Base-by-base conservation (phyloP, 2,888 invertebrate genomes). In the Leuctra nigra region DNA sequence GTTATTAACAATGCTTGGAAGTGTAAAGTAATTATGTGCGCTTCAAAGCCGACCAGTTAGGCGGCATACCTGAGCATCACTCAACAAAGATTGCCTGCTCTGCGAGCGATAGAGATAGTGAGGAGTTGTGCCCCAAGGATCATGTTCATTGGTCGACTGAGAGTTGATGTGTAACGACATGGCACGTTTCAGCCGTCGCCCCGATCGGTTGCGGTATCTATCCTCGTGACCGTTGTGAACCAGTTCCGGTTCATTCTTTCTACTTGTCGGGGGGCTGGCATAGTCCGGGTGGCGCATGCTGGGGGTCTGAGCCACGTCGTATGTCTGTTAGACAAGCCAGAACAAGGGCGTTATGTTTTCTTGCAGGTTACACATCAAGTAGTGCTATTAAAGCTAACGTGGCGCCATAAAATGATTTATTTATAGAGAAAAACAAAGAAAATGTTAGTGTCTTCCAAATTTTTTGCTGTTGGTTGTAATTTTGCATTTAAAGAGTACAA, bases 11-110 rank as follows among this genome's bases (percentile, higher is more conserved):
- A 33, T 33, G 6, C 33, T 9, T 33, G 33, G 23, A n/a, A n/a
- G n/a, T 2, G 33, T 50, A 22, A 22, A 20, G 65, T 52, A 53
- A 11, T 61, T 41, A 16, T 48, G 23, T 23, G n/a, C n/a, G n/a
- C n/a, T n/a, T n/a, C n/a, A n/a, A n/a, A n/a, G n/a, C n/a, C n/a
- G n/a, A n/a, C n/a, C 14, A 18, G 24, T 13, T 14, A 35, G 16
- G 24, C 41, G 35, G 13, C 56, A 22, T 70, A 83, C 84, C 68
- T 82, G 79, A 2, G 83, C 81, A 66, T 84, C 84, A 65, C 82
- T 82, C 53, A 81, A 80, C 60, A 83, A 74, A 1, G 84, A 84
- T 62, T 82, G 82, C 57, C 83, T 72, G 67, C 84, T 84, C 54
- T 79, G 76, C n/a, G 82, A 81, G 61, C 82, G 73, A 63, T 80